Evolutionary conservation across 2,113 vertebrate species (phyloP).

Genomic region (Pseudorasbora parva): DNA sequence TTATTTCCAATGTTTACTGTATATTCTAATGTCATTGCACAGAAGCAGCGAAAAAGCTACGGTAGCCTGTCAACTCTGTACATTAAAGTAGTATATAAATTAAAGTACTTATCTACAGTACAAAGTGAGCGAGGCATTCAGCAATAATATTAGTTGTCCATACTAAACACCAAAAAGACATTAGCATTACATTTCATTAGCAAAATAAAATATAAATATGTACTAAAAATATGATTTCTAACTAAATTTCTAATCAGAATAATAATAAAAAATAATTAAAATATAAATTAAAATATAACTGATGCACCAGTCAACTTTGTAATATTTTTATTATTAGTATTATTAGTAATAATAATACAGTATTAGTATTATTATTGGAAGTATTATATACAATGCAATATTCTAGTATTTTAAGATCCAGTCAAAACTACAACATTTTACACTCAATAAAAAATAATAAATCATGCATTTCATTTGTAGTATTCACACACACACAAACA

Average conservation of each 20-base stretch:
- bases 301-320: too few species aligned
- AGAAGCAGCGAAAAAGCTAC: neutral
- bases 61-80: neutral
- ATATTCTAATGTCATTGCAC: neutral
- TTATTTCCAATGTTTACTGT: neutral
- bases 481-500: too few species aligned
- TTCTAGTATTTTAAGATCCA: neutral
- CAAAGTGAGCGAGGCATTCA: neutral
- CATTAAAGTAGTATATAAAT: neutral
- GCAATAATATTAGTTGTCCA: neutral
- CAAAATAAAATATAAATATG: too few species aligned
- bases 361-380: neutral
- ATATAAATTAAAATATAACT: too few species aligned
- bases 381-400: neutral
- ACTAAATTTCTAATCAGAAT: too few species aligned
- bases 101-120: neutral
- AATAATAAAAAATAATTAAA: too few species aligned
- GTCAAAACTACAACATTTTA: neutral
- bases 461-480: neutral
- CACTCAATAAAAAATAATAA: neutral
- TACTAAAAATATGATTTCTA: too few species aligned
- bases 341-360: neutral
- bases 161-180: neutral
- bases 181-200: neutral
- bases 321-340: too few species aligned